Conservation (phyloP, 92 coral and sea anemone species). For the Phenganax marumi region DNA sequence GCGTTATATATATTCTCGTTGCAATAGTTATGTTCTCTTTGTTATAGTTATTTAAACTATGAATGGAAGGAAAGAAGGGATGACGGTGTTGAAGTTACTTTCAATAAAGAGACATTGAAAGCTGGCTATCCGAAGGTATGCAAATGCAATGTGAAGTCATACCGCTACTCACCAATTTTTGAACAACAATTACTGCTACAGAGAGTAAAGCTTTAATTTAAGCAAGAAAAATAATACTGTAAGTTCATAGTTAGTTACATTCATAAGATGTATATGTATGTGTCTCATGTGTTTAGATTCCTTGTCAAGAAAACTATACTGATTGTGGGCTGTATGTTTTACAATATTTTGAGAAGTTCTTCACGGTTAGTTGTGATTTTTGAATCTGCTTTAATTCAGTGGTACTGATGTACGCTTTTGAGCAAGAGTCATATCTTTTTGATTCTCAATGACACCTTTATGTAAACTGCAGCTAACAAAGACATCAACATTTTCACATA, state of each 20-base stretch:
- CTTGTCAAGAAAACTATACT: conserved; percentile 74
- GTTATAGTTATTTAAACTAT: conserved; percentile 68
- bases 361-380: conserved; percentile 61
- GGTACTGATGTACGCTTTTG: not conserved
- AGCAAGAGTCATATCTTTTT: no score
- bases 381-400: not conserved
- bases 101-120: conserved; percentile 63
- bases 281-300: conserved; percentile 57
- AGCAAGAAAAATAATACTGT: not conserved
- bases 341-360: conserved; percentile 90
- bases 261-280: not conserved
- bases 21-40: not conserved
- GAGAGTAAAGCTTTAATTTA: not conserved
- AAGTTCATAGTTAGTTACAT: conserved; percentile 1
- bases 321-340: conserved; percentile 88
- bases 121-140: conserved; percentile 83
- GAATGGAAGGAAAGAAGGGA: conserved; percentile 76
- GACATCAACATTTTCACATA: no score
- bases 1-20: not conserved
- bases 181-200: not conserved
- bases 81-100: conserved; percentile 49
- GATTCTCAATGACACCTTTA: no score
- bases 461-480: no score
- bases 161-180: not conserved
- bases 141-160: not conserved